Evolutionary conservation across 2,113 vertebrate genomes (phyloP), one percentile per base, ranked within the genome.

Genomic region (Nothobranchius furzeri): DNA sequence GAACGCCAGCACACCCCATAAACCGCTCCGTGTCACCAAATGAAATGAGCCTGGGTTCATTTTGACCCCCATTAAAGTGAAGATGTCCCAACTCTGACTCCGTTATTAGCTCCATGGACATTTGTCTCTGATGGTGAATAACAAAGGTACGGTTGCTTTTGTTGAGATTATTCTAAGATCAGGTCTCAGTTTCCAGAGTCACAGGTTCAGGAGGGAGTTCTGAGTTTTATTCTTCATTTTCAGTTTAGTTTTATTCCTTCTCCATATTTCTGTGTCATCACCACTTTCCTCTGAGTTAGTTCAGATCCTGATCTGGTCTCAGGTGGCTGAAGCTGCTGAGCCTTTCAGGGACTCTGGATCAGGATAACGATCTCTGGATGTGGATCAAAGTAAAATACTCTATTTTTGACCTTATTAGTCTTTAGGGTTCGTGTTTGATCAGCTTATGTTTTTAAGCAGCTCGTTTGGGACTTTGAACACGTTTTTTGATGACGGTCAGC

Each of bases 241-340:
- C 37, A 30, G 76, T 72, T 45, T 11, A 9, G 15, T 68, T 62
- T 59, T 64, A 55, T 71, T 58, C 69, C 63, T 63, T 53, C 55
- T 74, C 69, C 62, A 70, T 73, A 60, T 79, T 72, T 70, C 66
- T 71, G 63, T 45, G 66, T 81, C 72, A 40, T 77, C 78, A 73
- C 61, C 49, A 12, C 43, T 12, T 45, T 45, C 12, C 13, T 9
- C 52, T 30, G 35, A 13, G 30, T 54, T 15, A 36, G 52, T 13
- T 30, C 52, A 54, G 25, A 54, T 36, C 52, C 30, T 30, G 7
- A 4, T 15, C 52, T 45, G 43, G 43, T 13, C 2, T 13, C 13
- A 35, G 52, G 8, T 14, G 14, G 13, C 52, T 54, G 9, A 15
- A 30, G 12, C 50, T 51, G 9, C 9, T 40, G 37, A 40, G 37